Evolutionary conservation across 2,797 vertebrate genomes (phyloP).

Genomic region (Sebastes hubbsi): DNA sequence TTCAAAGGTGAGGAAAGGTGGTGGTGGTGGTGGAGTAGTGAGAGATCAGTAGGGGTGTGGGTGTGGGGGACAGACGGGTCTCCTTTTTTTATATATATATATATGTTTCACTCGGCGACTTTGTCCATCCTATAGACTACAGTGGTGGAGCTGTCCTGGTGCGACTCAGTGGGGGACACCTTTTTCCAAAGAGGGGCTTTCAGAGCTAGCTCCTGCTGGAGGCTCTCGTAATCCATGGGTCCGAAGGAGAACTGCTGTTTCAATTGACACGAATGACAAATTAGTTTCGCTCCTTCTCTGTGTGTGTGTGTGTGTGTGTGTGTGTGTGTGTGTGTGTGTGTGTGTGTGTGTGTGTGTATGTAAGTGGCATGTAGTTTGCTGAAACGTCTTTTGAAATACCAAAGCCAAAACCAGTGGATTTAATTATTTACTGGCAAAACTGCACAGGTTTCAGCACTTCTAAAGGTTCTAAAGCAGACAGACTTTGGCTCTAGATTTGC

Average conservation of each 20-base stretch:
- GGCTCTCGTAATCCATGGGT: slow-evolving; percentile 98
- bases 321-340: not conserved
- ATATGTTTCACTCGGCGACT: slow-evolving; percentile 80
- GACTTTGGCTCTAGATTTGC: not conserved
- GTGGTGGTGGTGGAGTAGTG: not conserved
- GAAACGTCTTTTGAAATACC: not conserved
- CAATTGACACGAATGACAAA: slow-evolving; percentile 91
- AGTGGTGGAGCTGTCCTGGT: slow-evolving; percentile 96
- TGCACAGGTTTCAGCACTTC: not conserved
- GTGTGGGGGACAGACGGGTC: not conserved
- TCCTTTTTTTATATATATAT: not conserved
- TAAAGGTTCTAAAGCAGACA: not conserved
- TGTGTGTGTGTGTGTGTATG: not conserved
- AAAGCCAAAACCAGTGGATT: not conserved
- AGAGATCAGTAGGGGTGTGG: slow-evolving; percentile 8
- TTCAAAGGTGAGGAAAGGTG: not conserved
- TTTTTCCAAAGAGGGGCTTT: slow-evolving; percentile 98
- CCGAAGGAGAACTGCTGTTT: slow-evolving; percentile 93
- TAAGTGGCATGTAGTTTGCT: not conserved
- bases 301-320: not conserved
- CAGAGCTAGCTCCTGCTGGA: slow-evolving; percentile 98
- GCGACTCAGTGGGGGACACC: slow-evolving; percentile 92
- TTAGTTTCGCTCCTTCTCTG: slow-evolving; percentile 82
- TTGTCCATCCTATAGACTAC: slow-evolving; percentile 99
- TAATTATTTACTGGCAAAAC: not conserved